These are phyloP conservation scores for Elymnias hypermnestra DNA, from an alignment of 1,140 invertebrate genomes.

Conservation along the genomic window DNA sequence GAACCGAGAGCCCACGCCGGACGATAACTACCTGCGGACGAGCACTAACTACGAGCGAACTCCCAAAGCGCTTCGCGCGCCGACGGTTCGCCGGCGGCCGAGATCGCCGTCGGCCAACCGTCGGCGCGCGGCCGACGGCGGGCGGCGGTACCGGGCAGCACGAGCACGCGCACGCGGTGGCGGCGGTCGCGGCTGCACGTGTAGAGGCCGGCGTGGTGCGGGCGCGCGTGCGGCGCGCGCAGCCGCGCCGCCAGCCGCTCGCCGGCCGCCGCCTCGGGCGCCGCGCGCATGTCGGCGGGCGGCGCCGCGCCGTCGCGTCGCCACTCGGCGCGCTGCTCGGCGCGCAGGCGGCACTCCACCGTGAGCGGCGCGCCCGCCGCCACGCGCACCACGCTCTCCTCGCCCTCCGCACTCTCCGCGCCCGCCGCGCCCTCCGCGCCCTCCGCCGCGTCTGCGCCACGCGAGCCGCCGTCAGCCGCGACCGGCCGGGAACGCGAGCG, in stretches of 20 bases:
- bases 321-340: constrained; percentile 45
- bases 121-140: too few relatives aligned
- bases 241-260: constrained; percentile 28
- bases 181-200: constrained; percentile 29
- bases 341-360: constrained; percentile 41
- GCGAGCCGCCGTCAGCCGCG: background rate
- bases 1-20: too few relatives aligned
- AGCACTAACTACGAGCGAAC: too few relatives aligned
- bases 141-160: too few relatives aligned
- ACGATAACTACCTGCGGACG: too few relatives aligned
- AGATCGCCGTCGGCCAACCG: too few relatives aligned
- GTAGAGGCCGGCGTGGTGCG: too few relatives aligned
- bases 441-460: background rate
- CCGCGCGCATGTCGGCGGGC: constrained; percentile 32
- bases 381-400: constrained; percentile 30
- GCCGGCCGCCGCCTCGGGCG: constrained; percentile 25
- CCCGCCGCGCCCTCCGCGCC: constrained; percentile 8
- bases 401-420: constrained; percentile 15
- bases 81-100: background rate
- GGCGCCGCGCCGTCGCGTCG: constrained; percentile 33
- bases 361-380: constrained; percentile 37
- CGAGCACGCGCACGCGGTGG: too few relatives aligned
- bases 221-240: constrained; percentile 27
- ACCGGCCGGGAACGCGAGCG: constrained; percentile 95
- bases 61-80: background rate